Base-by-base conservation (phyloP, 2,113 vertebrate genomes). In the Sterrhoptilus dennistouni region DNA sequence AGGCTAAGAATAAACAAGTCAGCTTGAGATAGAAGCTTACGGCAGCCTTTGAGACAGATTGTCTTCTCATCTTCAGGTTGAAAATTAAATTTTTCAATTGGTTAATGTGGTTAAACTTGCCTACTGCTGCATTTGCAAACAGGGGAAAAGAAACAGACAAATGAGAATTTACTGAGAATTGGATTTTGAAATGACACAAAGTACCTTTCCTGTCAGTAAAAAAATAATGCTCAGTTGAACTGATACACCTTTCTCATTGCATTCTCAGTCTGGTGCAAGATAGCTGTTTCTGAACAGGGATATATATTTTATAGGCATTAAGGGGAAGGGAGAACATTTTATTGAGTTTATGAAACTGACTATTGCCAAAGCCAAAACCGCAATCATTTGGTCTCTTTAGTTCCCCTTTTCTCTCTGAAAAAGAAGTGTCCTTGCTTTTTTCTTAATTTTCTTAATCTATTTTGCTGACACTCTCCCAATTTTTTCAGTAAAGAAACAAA, bases 1-100 rank as follows among this genome's bases (percentile, higher is more conserved):
- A 81, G 87, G 44, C 71, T 83, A 65, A 96, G 82, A 95, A 96
- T 96, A 96, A 98, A 97, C 56, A 94, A 68, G 65, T 96, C 95
- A 96, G 24, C 66, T 94, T 74, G 45, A 96, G 79, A 93, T 14
- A 88, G 91, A 95, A 94, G 81, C 93, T 93, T 61, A 76, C 87
- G 90, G 89, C 86, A 94, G 42, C 68, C 82, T 79, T 69, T 36
- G 76, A 93, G 95, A 90, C 69, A 92, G 80, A 78, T 15, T 93
- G 40, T 78, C 52, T 64, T 94, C 86, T 96, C 81, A 79, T 94
- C 52, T 89, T 96, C 66, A 94, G 77, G 56, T 77, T 96, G 82
- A 90, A 96, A 96, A 96, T 93, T 64, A 95, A 94, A 87, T 91
- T 93, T 91, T 96, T 52, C 27, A 35, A 3, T 35, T 59, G n/a